A percentile compares a stretch with the other conserved stretches of the same genome.
Conservation (phyloP, 2,113 vertebrate species). For the Anas platyrhynchos region DNA sequence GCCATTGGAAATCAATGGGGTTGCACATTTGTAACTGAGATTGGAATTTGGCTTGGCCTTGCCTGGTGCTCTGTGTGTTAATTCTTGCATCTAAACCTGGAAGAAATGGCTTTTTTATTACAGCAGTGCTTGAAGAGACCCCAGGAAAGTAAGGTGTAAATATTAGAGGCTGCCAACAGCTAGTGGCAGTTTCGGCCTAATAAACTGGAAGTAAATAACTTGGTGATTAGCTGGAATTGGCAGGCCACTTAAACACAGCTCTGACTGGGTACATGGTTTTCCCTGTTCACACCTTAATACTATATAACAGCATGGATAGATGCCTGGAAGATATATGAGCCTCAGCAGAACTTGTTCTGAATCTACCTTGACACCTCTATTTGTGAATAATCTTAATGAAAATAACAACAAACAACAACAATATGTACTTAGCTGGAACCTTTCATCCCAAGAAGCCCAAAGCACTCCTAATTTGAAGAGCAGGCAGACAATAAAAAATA, state of each 20-base stretch:
- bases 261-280: constrained; percentile 27
- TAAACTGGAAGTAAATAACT: constrained; percentile 81
- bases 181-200: constrained; percentile 83
- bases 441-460: constrained; percentile 20
- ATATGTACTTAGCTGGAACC: background rate
- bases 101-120: constrained; percentile 66
- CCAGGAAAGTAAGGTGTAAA: constrained; percentile 78
- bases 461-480: constrained; percentile 8
- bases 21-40: constrained; percentile 46
- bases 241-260: constrained; percentile 61
- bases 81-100: constrained; percentile 61
- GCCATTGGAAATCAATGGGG: constrained; percentile 50
- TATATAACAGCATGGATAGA: background rate
- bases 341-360: constrained; percentile 29
- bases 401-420: background rate
- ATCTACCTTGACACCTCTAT: constrained; percentile 18
- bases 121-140: constrained; percentile 74
- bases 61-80: constrained; percentile 32
- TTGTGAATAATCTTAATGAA: constrained; percentile 33
- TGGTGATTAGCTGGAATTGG: constrained; percentile 73
- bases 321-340: constrained; percentile 31
- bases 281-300: constrained; percentile 20
- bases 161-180: constrained; percentile 70
- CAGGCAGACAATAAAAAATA: background rate
- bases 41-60: constrained; percentile 62